These are phyloP conservation scores for Micrasema minimum DNA, from an alignment of 1,140 invertebrate species.

Conservation along the genomic window DNA sequence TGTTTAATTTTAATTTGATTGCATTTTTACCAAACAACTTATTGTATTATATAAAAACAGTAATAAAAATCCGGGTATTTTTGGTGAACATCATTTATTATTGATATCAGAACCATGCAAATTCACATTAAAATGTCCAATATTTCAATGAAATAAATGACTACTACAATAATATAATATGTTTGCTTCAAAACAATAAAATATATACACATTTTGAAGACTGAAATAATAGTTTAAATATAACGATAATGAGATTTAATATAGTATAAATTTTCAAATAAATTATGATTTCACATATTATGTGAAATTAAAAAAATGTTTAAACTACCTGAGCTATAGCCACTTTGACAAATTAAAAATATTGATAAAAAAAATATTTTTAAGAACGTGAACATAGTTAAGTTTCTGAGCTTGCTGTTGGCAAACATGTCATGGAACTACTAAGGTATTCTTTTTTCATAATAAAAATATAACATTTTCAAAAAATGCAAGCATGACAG, in stretches of 20 bases:
- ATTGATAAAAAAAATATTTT: background rate
- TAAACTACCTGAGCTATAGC: constrained; percentile 7
- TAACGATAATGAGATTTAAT: constrained; percentile 11
- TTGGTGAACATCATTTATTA: constrained; percentile 39
- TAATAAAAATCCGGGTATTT: too few relatives aligned
- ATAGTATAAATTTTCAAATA: constrained; percentile 1
- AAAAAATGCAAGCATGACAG: too few relatives aligned
- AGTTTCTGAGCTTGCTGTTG: too few relatives aligned
- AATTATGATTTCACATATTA: constrained; percentile 2
- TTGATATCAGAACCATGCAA: constrained; percentile 31
- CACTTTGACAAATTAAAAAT: background rate
- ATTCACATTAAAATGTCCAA: constrained; percentile 30
- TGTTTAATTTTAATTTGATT: too few relatives aligned
- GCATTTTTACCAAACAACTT: too few relatives aligned
- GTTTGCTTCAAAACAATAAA: constrained; percentile 4
- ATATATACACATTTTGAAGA: background rate
- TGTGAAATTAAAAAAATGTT: constrained; percentile 4
- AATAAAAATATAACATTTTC: too few relatives aligned
- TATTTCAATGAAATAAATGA: constrained; percentile 6
- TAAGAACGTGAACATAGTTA: too few relatives aligned
- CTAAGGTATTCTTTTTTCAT: too few relatives aligned
- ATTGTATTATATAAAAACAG: too few relatives aligned
- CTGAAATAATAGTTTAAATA: too few relatives aligned
- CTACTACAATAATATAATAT: background rate
- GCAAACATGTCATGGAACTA: too few relatives aligned